Evolutionary conservation across 2,113 vertebrate species (phyloP).

Genomic region (Ictalurus punctatus): DNA sequence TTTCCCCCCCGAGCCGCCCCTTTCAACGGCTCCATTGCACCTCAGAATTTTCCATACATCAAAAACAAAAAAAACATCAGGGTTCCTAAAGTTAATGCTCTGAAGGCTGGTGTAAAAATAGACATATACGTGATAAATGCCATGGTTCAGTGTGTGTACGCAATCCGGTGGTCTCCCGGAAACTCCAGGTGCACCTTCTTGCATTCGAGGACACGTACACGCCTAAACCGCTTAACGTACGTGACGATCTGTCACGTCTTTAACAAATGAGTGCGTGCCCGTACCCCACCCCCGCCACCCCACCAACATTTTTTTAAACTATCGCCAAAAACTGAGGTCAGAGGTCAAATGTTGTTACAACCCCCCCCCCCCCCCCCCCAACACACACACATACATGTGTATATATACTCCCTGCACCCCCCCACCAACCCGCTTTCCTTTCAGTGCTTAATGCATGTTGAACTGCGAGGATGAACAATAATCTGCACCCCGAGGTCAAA

Average conservation of each 20-base stretch:
- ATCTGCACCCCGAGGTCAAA: constrained; percentile 16
- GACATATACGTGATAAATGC: constrained; percentile 4
- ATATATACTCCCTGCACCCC: background rate
- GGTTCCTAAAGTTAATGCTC: constrained; percentile 36
- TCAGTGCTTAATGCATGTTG: constrained; percentile 17
- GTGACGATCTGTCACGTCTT: background rate
- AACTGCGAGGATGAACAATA: constrained; percentile 9
- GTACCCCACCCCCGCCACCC: background rate
- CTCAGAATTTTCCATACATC: constrained; percentile 1
- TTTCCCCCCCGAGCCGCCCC: background rate
- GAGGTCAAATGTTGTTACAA: constrained; percentile 16
- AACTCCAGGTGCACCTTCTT: constrained; percentile 60
- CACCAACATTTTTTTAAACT: no score
- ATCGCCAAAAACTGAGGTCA: constrained; percentile 10
- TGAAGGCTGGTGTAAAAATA: constrained; percentile 54
- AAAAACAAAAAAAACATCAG: background rate
- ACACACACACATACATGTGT: background rate
- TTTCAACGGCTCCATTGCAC: background rate
- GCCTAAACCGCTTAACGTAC: background rate
- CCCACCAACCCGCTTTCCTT: no score
- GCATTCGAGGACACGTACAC: constrained; percentile 46
- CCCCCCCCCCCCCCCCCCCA: background rate
- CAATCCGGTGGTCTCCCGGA: background rate
- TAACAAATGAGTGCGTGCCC: background rate
- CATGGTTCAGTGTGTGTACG: constrained; percentile 13